Conservation (phyloP, 2,113 vertebrate genomes). For the Antechinus flavipes region DNA sequence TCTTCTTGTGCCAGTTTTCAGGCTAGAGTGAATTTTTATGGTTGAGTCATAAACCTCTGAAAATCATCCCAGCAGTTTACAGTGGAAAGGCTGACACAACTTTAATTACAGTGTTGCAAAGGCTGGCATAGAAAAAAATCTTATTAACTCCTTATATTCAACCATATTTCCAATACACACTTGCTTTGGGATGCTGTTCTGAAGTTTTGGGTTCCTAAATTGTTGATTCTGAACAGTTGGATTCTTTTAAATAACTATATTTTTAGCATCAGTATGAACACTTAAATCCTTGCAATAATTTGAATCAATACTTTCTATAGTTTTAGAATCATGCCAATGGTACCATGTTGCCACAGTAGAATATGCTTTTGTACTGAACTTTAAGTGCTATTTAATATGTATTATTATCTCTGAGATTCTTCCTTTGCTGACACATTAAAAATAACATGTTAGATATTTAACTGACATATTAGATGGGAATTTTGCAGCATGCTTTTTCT, state of each 20-base stretch:
- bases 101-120: slow-evolving; percentile 70
- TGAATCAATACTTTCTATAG: slow-evolving; percentile 34
- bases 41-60: slow-evolving; percentile 75
- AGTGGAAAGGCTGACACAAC: slow-evolving; percentile 64
- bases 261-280: slow-evolving; percentile 9
- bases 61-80: slow-evolving; percentile 71
- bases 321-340: slow-evolving; percentile 8
- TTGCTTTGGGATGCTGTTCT: slow-evolving; percentile 53
- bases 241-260: slow-evolving; percentile 11
- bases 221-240: background rate
- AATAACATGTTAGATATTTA: background rate
- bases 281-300: slow-evolving; percentile 38
- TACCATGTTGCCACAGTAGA: background rate
- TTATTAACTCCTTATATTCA: slow-evolving; percentile 66
- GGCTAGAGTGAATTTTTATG: slow-evolving; percentile 75
- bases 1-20: slow-evolving; percentile 73
- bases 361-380: background rate
- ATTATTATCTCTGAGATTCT: background rate
- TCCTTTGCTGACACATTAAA: slow-evolving; percentile 17
- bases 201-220: slow-evolving; percentile 38
- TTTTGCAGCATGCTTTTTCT: background rate
- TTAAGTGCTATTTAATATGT: background rate
- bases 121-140: slow-evolving; percentile 32
- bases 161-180: background rate
- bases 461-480: slow-evolving; percentile 13